Conservation (phyloP, 2,888 invertebrate genomes). For the Polymixis flavicincta region DNA sequence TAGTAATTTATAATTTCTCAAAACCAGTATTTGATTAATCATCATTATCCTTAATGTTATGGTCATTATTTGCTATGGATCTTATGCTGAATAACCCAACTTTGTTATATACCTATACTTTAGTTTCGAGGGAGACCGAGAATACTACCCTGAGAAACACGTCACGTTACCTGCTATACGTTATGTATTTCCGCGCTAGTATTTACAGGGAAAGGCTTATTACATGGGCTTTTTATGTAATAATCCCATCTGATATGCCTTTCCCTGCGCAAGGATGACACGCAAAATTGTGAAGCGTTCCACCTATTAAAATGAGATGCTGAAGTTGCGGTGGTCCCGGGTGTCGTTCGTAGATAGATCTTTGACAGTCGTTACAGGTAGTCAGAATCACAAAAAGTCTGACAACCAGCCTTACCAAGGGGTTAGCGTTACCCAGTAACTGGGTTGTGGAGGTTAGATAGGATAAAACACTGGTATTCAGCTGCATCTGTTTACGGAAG, state of each 20-base stretch:
- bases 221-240: too few relatives aligned
- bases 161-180: not conserved
- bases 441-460: too few relatives aligned
- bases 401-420: not conserved
- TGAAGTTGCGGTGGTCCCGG: not conserved
- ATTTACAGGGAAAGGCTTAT: too few relatives aligned
- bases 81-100: not conserved
- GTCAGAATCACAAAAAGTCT: not conserved
- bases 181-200: not conserved
- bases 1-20: slow-evolving; percentile 6
- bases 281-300: not conserved
- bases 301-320: not conserved
- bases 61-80: not conserved
- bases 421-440: not conserved
- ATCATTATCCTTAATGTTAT: not conserved
- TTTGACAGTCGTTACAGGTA: not conserved
- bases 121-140: not conserved
- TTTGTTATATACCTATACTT: not conserved
- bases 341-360: not conserved
- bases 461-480: not conserved
- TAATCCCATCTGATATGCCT: not conserved
- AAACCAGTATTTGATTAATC: not conserved
- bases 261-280: not conserved
- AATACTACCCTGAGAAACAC: slow-evolving; percentile 19
- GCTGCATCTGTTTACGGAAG: not conserved